Evolutionary conservation across 2,888 invertebrate genomes (phyloP).

Genomic region (Galerucella nymphaeae): DNA sequence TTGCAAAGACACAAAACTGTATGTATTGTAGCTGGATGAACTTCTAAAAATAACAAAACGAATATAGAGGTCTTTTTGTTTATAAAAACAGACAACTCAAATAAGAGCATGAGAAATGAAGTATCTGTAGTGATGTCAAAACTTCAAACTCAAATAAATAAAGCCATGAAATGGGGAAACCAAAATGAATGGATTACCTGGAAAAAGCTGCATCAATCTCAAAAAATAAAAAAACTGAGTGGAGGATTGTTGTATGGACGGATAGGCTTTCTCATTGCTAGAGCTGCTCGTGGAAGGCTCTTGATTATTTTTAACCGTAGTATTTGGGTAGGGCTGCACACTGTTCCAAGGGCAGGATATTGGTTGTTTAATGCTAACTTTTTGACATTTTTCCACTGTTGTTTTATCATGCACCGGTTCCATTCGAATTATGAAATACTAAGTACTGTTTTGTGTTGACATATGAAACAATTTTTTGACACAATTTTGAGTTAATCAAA

Average conservation of each 20-base stretch:
- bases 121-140: no score
- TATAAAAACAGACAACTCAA: no score
- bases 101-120: no score
- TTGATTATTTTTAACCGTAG: slow-evolving; percentile 51
- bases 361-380: slow-evolving; percentile 50
- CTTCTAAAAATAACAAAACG: slow-evolving; percentile 46
- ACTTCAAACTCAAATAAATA: no score
- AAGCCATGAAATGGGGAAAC: no score
- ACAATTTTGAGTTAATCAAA: slow-evolving; percentile 1
- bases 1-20: slow-evolving; percentile 60
- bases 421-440: slow-evolving; percentile 38
- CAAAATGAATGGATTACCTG: slow-evolving; percentile 38
- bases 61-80: not conserved
- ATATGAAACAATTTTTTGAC: slow-evolving; percentile 29
- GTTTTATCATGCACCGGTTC: slow-evolving; percentile 41
- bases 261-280: slow-evolving; percentile 32
- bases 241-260: slow-evolving; percentile 56
- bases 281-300: slow-evolving; percentile 35
- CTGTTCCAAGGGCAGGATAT: slow-evolving; percentile 56
- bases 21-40: slow-evolving; percentile 63
- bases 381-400: slow-evolving; percentile 35
- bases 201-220: slow-evolving; percentile 63
- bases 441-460: slow-evolving; percentile 26
- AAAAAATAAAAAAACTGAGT: slow-evolving; percentile 62
- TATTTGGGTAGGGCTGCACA: slow-evolving; percentile 53